These are phyloP conservation scores for Callaeas wilsoni DNA, from an alignment of 2,113 vertebrate species.

Conservation along the genomic window DNA sequence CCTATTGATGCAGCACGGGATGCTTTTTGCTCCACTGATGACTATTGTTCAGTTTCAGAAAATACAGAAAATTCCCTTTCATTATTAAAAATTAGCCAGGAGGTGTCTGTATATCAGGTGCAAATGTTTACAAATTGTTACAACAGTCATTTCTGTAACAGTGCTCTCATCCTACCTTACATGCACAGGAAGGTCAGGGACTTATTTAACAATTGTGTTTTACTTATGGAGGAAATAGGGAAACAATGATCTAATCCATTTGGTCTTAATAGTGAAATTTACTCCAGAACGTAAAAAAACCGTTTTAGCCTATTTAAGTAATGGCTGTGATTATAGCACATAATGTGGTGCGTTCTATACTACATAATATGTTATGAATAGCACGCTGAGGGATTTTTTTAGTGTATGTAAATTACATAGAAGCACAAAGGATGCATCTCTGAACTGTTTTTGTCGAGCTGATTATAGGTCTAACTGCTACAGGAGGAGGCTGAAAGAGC, in stretches of 20 bases:
- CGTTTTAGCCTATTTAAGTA: constrained; percentile 11
- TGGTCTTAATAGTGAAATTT: constrained; percentile 39
- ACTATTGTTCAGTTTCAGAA: background rate
- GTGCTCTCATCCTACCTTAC: background rate
- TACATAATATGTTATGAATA: constrained; percentile 33
- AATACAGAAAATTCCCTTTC: background rate
- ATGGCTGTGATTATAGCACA: constrained; percentile 29
- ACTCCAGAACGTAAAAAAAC: constrained; percentile 17
- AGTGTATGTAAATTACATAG: constrained; percentile 16
- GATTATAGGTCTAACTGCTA: constrained; percentile 37
- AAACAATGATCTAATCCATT: constrained; percentile 37
- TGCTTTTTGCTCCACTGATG: constrained; percentile 10
- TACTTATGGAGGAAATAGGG: constrained; percentile 14
- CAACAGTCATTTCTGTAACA: background rate
- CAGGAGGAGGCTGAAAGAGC: constrained; percentile 38
- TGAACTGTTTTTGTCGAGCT: constrained; percentile 40
- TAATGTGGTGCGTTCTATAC: background rate
- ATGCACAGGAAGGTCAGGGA: constrained; percentile 16
- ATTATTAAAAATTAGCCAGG: background rate
- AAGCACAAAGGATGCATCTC: constrained; percentile 52
- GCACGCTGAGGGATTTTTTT: constrained; percentile 1
- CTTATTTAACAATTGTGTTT: constrained; percentile 33
- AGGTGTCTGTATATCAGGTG: background rate
- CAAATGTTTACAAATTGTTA: background rate
- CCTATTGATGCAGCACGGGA: background rate